Percentiles rank a stretch among this genome's conserved stretches.
phyloP scores from a whole-genome alignment of 2,888 invertebrate species.

The Sesia bembeciformis region DNA sequence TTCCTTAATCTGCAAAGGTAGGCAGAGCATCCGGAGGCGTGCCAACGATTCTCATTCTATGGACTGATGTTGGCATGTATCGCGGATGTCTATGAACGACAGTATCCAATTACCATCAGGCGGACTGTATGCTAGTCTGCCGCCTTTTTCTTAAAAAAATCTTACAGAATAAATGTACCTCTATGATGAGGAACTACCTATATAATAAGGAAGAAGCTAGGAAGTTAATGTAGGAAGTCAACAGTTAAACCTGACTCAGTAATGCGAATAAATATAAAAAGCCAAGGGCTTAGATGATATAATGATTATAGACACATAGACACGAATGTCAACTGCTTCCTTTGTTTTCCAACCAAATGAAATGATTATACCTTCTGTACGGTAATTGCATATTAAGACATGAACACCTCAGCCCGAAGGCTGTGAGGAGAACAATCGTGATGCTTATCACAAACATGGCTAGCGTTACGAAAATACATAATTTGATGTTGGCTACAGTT shows the following conservation, averaged over 20 bases:
- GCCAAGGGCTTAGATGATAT: not conserved
- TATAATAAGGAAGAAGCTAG: not conserved
- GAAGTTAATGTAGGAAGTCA: not conserved
- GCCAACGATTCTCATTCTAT: too few relatives aligned
- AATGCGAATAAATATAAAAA: not conserved
- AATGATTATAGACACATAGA: not conserved
- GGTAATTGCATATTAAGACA: conserved; percentile 8
- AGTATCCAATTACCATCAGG: too few relatives aligned
- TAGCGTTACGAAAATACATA: conserved; percentile 22
- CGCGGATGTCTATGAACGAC: too few relatives aligned
- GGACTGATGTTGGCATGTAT: too few relatives aligned
- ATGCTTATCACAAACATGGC: conserved; percentile 23
- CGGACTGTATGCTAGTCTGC: too few relatives aligned
- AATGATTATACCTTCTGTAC: not conserved
- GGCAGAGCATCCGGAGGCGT: too few relatives aligned
- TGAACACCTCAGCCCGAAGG: conserved; percentile 19
- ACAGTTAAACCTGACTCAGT: not conserved
- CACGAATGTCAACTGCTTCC: not conserved
- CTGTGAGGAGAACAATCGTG: conserved; percentile 26
- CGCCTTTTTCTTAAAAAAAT: too few relatives aligned
- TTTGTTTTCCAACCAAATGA: not conserved
- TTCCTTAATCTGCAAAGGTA: too few relatives aligned
- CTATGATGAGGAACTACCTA: not conserved
- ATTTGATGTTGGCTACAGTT: not conserved
- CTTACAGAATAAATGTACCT: too few relatives aligned